Evolutionary conservation across 37 sponge, comb jelly and placozoan species (phyloP).

Genomic region (Hexactinellida sp.): DNA sequence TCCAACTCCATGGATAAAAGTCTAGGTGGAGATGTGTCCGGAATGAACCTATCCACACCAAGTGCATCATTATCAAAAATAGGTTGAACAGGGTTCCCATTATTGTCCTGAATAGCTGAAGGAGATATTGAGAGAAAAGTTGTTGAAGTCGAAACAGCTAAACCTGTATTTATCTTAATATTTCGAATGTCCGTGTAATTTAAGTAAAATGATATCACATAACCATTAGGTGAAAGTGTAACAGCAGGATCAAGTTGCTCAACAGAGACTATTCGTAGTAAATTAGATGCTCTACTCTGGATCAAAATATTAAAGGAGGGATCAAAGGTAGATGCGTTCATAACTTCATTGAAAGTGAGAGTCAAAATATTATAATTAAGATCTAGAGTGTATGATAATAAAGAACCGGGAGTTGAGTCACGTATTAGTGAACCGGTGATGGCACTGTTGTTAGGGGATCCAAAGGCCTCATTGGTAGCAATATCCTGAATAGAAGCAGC

Average conservation of each 20-base stretch:
- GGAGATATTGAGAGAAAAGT: conserved; percentile 41
- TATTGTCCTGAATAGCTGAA: conserved; percentile 24
- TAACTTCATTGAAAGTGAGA: conserved; percentile 18
- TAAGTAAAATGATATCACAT: conserved; percentile 24
- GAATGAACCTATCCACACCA: conserved; percentile 26
- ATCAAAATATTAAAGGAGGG: background rate
- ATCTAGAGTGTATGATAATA: conserved; percentile 11
- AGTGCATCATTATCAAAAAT: conserved; percentile 37
- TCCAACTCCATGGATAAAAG: conserved; percentile 30
- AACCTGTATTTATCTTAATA: conserved; percentile 34
- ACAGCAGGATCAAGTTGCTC: background rate
- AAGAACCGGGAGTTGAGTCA: background rate
- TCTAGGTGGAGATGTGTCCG: conserved; percentile 36
- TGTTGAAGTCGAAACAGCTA: conserved; percentile 38
- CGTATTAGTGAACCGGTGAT: background rate
- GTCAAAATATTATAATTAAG: background rate
- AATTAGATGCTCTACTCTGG: conserved; percentile 13
- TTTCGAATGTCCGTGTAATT: conserved; percentile 33
- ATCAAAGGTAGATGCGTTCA: background rate
- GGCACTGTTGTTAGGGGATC: conserved; percentile 36
- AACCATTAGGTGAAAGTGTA: conserved; percentile 11
- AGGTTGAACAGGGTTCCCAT: conserved; percentile 25
- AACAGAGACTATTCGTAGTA: background rate
- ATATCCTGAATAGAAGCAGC: background rate
- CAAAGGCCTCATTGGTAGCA: conserved; percentile 6